Evolutionary conservation across 2,797 vertebrate species (phyloP), one percentile per base, ranked within the genome.

Genomic region (Perodicticus potto): DNA sequence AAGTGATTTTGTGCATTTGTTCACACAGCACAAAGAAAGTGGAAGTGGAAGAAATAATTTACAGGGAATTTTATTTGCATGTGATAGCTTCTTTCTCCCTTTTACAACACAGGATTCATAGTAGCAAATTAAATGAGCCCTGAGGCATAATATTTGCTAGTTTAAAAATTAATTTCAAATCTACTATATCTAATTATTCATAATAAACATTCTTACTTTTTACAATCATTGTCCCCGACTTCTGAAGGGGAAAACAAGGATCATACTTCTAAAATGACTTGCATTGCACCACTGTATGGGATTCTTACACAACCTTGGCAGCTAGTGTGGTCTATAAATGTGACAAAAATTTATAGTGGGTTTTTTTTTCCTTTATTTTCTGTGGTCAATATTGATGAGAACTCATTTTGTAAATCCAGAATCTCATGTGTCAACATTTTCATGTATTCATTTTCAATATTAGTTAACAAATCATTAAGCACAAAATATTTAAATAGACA

Each of bases 151-250:
- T 49, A 76, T 53, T 86, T 91, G 16, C 6, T 57, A 86, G 22
- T 63, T 93, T 95, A 93, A 91, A 70, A 65, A 81, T 57, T 84
- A 80, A 76, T 85, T 93, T 82, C 27, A 85, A 91, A 83, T 77
- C 16, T 0, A 34, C 53, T 76, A 65, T 12, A 3, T 84, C 32
- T 93, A 57, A 83, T 80, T 34, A 87, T 8, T 86, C 17, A 91
- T 59, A 80, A 70, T 65, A 88, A 93, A 53, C 2, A 32, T 90
- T 73, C 22, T 59, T 49, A 34, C 23, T 74, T 61, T 14, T 74
- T 72, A 14, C 0, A 57, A 34, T 74, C 23, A 74, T 53, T 81
- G 27, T 20, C n/a, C 32, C 32, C 29, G 10, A 32, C n/a, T 84
- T 61, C 61, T 94, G n/a, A 94, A 81, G 14, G 32, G 14, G 5